phyloP scores from a whole-genome alignment of 2,113 vertebrate genomes.

The Brachionichthys hirsutus region DNA sequence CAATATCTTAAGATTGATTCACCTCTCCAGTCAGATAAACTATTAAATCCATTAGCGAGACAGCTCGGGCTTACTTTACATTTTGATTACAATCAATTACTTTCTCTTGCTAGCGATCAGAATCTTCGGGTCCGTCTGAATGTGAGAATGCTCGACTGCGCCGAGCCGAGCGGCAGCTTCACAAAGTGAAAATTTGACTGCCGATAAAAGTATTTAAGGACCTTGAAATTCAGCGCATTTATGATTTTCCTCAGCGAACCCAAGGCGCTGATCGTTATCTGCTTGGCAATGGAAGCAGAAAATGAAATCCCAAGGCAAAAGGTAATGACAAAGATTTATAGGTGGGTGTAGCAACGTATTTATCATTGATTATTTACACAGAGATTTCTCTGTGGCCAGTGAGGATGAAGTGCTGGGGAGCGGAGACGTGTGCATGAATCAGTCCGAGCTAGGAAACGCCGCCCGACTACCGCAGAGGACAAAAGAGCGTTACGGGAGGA shows the following conservation, averaged over 20 bases:
- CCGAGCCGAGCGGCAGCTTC: background rate
- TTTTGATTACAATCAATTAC: constrained; percentile 75
- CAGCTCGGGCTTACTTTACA: constrained; percentile 70
- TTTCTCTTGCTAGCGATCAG: constrained; percentile 32
- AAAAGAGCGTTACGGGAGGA: constrained; percentile 13
- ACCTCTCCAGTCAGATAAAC: constrained; percentile 76
- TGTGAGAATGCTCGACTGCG: constrained; percentile 25
- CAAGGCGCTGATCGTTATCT: constrained; percentile 44
- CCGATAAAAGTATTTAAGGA: constrained; percentile 13
- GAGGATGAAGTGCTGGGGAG: constrained; percentile 48
- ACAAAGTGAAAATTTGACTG: constrained; percentile 22
- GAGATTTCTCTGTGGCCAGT: constrained; percentile 44
- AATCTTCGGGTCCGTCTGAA: constrained; percentile 31
- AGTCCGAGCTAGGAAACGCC: constrained; percentile 24
- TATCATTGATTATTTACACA: constrained; percentile 62
- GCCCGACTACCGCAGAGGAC: constrained; percentile 32
- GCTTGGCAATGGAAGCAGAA: constrained; percentile 21
- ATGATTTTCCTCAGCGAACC: constrained; percentile 5
- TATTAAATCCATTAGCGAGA: constrained; percentile 75
- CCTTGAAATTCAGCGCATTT: constrained; percentile 32
- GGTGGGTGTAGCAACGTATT: constrained; percentile 46
- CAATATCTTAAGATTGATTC: constrained; percentile 77
- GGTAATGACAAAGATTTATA: constrained; percentile 61
- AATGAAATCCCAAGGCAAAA: constrained; percentile 47
- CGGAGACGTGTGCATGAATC: constrained; percentile 50